Conservation (phyloP, 1,140 invertebrate genomes). For the Penaeus indicus region DNA sequence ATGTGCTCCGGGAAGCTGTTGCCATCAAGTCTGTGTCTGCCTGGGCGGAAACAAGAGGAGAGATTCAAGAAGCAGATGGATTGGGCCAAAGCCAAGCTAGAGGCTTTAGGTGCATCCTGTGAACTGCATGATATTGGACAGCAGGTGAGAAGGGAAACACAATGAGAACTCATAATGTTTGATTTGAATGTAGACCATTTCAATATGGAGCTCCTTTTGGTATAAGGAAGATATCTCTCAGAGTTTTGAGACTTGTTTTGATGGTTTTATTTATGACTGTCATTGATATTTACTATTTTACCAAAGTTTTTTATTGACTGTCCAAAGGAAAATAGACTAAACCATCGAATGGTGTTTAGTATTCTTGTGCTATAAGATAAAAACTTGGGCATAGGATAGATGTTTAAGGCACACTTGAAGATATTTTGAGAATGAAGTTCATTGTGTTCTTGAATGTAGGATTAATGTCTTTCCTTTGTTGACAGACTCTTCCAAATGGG, state of each 20-base stretch:
- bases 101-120: conserved; percentile 81
- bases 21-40: conserved; percentile 96
- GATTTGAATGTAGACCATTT: background rate
- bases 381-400: background rate
- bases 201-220: no score
- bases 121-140: conserved; percentile 86
- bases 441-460: background rate
- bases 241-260: no score
- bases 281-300: no score
- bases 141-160: conserved; percentile 71
- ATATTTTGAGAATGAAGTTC: no score
- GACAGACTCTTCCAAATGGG: conserved; percentile 80
- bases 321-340: no score
- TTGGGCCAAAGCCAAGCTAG: conserved; percentile 82
- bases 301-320: no score
- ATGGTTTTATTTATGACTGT: no score
- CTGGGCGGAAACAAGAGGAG: conserved; percentile 83
- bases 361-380: background rate
- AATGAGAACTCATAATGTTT: conserved; percentile 7
- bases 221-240: no score
- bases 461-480: conserved; percentile 27
- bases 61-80: conserved; percentile 84
- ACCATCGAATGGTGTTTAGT: background rate
- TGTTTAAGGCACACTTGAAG: background rate
- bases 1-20: conserved; percentile 86